Evolutionary conservation across 2,888 invertebrate genomes (phyloP), one percentile per base, ranked within the genome.

Genomic region (Bellardia bayeri): DNA sequence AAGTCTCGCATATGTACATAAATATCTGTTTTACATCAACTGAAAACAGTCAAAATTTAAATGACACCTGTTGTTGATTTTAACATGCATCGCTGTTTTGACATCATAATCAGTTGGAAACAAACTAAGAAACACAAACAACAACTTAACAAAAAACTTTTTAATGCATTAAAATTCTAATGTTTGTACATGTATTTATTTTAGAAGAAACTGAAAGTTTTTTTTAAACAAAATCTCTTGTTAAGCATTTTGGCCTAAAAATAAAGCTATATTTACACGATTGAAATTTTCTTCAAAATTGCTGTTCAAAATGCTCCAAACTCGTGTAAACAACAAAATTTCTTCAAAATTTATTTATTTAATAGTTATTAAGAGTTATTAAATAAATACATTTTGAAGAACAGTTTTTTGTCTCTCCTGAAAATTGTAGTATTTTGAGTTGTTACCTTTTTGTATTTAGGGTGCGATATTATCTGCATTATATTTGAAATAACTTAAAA

Each of bases 31-130:
- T 80, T 66, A 63, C 30, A 80, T 83, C 87, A 83, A 75, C 49
- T 56, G n/a, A 61, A 64, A 81, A 78, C 40, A 80, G 88, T 87
- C 88, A 87, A 85, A 89, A 85, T 82, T 81, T 66, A 64, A 80
- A 81, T 86, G 89, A 86, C 89, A 88, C 85, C 86, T 88, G 88
- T 85, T 71, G n/a, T 33, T 9, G 33, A 54, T 54, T 82, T 82
- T 78, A 82, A 86, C 82, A 82, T 79, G 61, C 64, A 45, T 63
- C 64, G 74, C 49, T 82, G 30, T 61, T 78, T 74, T 86, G 82
- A 72, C 86, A 86, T 49, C 56, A 30, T 79, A 79, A 86, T 86
- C 49, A 80, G 75, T 86, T 58, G 42, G 56, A 16, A 68, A 45
- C 6, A 51, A 49, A 51, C 5, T 9, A 30, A 54, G 33, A 45